Base-by-base conservation (phyloP, 2,113 vertebrate genomes). In the Anas platyrhynchos region DNA sequence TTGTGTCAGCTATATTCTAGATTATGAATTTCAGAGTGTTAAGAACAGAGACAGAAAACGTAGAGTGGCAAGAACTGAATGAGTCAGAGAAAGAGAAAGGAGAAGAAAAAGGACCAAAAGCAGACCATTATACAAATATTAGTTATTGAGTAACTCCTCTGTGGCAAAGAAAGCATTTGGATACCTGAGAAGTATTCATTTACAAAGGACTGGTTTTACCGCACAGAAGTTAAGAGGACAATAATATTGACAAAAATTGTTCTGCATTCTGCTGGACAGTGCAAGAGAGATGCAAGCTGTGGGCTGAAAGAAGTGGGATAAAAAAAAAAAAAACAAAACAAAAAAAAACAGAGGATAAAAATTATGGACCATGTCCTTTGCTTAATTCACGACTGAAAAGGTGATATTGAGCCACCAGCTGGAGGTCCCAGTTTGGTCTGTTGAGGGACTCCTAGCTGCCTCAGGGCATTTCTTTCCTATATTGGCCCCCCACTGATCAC, bases 301-400 rank as follows among this genome's bases (percentile, higher is more conserved):
- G 77, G 52, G 26, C 26, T 88, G 56, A 89, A 92, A 91, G 67
- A 86, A 59, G 50, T 8, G 82, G 58, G 76, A 80, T 74, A 91
- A 38, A 34, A 34, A 34, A 34, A 34, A 34, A 34, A 34, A 34
- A 34, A 34, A 34, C 6, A 34, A 34, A 34, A 34, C 6, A 34
- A 34, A 34, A 34, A 34, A 34, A 34, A 34, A 34, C 68, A 81
- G 67, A 55, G 56, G 36, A 74, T 29, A 77, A 97, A 95, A 91
- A 87, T 86, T 71, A 88, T 17, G 67, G 61, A 23, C 81, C 77
- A 56, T 67, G 67, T 83, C 72, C 25, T 74, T 18, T 86, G 65
- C 46, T 91, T 88, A 96, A 82, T 88, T 89, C 27, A 80, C 63
- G 61, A 63, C 72, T 46, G 67, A 91, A 90, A 93, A 78, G n/a